Conservation (phyloP, 2,113 vertebrate genomes). For the Lichenostomus cassidix region DNA sequence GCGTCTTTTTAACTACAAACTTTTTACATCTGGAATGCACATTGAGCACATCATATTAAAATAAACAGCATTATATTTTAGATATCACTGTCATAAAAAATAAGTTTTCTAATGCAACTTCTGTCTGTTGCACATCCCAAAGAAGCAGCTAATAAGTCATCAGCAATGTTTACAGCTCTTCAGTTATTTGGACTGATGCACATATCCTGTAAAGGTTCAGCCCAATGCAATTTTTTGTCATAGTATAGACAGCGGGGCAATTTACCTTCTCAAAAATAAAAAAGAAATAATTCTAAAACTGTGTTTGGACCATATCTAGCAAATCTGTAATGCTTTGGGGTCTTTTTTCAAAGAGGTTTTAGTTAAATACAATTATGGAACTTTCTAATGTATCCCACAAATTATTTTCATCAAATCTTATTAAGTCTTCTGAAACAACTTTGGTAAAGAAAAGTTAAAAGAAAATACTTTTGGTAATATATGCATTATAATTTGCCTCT, state of each 20-base stretch:
- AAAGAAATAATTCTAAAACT: not conserved
- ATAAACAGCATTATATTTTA: conserved; percentile 16
- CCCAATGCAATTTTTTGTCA: not conserved
- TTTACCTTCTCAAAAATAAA: not conserved
- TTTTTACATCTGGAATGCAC: conserved; percentile 42
- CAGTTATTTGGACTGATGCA: not conserved
- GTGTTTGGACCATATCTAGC: not conserved
- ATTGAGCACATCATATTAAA: conserved; percentile 1
- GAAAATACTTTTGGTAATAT: conserved; percentile 8
- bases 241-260: not conserved
- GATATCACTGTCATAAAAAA: not conserved
- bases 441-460: conserved; percentile 50
- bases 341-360: not conserved
- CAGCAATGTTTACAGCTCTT: not conserved
- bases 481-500: conserved; percentile 11
- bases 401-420: conserved; percentile 32
- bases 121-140: not conserved
- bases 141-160: not conserved
- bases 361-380: conserved; percentile 44
- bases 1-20: conserved; percentile 51
- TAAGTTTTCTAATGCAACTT: not conserved
- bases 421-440: conserved; percentile 46
- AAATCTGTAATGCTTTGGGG: not conserved
- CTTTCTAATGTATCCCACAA: conserved; percentile 15
- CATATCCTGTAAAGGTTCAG: not conserved